These are phyloP conservation scores for Arctopsyche grandis DNA, from an alignment of 1,140 invertebrate species.

Conservation along the genomic window DNA sequence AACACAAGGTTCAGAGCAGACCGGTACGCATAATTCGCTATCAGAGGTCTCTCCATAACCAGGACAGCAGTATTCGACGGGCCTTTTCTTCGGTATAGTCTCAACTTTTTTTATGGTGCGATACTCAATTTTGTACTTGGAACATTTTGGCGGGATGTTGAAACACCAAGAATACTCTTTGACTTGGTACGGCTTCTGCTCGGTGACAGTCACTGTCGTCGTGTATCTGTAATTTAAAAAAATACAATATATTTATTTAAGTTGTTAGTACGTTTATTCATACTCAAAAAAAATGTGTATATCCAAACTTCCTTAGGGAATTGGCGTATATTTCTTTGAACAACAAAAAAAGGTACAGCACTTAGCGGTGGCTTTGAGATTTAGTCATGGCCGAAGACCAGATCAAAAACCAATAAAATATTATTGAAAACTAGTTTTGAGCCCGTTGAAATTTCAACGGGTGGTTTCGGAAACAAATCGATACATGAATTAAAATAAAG, in stretches of 20 bases:
- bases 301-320: too few species aligned
- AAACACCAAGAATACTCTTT: conserved; percentile 85
- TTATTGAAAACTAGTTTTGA: too few species aligned
- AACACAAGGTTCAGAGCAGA: conserved; percentile 83
- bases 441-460: too few species aligned
- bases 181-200: conserved; percentile 82
- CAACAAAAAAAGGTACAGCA: too few species aligned
- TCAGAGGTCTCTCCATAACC: conserved; percentile 73
- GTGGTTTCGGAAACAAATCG: too few species aligned
- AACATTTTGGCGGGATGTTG: conserved; percentile 84
- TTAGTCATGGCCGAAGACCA: too few species aligned
- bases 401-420: too few species aligned
- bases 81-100: conserved; percentile 76
- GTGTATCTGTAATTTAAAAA: conserved; percentile 71
- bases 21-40: conserved; percentile 76
- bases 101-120: conserved; percentile 77
- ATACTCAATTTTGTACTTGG: conserved; percentile 83
- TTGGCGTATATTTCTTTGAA: too few species aligned
- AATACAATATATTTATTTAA: conserved; percentile 5
- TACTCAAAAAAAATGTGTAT: too few species aligned
- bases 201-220: conserved; percentile 77
- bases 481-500: too few species aligned
- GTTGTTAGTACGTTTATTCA: not conserved
- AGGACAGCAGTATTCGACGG: conserved; percentile 85
- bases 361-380: too few species aligned